Conservation (phyloP, 35 echinoderm and acorn worm species). For the Anneissia japonica region DNA sequence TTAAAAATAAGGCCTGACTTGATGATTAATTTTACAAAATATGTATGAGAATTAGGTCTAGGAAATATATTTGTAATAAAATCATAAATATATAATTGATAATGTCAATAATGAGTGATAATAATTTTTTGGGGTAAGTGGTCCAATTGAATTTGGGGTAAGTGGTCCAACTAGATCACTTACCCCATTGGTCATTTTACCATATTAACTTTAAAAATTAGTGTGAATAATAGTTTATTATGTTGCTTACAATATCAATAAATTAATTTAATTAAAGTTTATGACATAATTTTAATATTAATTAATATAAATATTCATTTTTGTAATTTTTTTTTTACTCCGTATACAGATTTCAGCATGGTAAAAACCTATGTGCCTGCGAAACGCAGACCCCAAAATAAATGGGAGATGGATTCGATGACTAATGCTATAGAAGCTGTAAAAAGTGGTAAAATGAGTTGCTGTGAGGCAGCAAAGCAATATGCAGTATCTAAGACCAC, state of each 20-base stretch:
- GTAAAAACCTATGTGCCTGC: background rate
- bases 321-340: background rate
- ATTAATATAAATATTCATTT: no score
- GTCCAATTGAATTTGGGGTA: conserved; percentile 12
- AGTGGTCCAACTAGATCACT: conserved; percentile 21
- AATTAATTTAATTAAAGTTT: background rate
- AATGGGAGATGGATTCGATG: background rate
- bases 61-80: no score
- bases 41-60: no score
- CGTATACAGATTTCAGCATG: conserved; percentile 2
- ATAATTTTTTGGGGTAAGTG: conserved; percentile 1
- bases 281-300: background rate
- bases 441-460: conserved; percentile 16
- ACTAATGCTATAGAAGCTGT: conserved; percentile 2
- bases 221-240: background rate
- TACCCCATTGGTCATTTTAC: conserved; percentile 2
- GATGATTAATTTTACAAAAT: no score
- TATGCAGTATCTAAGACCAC: conserved; percentile 22
- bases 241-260: background rate
- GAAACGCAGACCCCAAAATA: conserved; percentile 20
- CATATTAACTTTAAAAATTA: no score
- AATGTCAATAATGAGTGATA: background rate
- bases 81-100: no score
- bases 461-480: conserved; percentile 19
- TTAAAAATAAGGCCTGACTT: no score